These are phyloP conservation scores for Drosophila sp. DNA, from an alignment of 1,140 invertebrate genomes.

Conservation along the genomic window DNA sequence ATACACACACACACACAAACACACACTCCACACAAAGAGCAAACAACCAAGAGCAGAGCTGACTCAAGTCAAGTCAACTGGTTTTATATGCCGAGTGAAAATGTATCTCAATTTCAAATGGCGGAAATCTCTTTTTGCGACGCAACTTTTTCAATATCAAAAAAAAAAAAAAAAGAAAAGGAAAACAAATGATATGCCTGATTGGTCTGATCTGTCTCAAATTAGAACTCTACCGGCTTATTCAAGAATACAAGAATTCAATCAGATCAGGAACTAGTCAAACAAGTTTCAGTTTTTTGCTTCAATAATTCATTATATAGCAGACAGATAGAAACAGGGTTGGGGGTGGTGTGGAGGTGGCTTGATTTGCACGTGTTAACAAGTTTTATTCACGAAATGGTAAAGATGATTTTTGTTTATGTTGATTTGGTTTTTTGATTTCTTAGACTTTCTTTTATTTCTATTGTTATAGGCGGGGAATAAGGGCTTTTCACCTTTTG, in stretches of 20 bases:
- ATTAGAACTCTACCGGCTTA: constrained; percentile 33
- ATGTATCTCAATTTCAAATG: constrained; percentile 42
- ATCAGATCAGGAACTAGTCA: constrained; percentile 39
- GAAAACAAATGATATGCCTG: constrained; percentile 13
- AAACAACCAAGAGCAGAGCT: constrained; percentile 1
- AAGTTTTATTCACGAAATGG: constrained; percentile 8
- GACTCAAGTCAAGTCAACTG: constrained; percentile 28
- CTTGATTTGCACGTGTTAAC: constrained; percentile 38
- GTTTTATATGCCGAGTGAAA: constrained; percentile 49
- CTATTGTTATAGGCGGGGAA: not conserved
- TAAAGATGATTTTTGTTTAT: constrained; percentile 36
- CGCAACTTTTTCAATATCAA: constrained; percentile 50
- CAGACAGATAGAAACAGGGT: constrained; percentile 19
- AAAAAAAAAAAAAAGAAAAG: constrained; percentile 1
- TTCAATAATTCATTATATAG: constrained; percentile 17
- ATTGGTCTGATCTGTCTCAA: constrained; percentile 12
- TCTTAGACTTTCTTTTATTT: constrained; percentile 23
- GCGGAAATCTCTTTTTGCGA: constrained; percentile 55
- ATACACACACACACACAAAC: constrained; percentile 38
- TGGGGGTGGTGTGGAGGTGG: not conserved
- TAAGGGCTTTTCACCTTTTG: too few species aligned
- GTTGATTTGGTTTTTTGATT: constrained; percentile 14
- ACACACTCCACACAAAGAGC: constrained; percentile 6
- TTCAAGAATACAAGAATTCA: constrained; percentile 28
- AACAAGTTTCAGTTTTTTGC: constrained; percentile 36